Evolutionary conservation across 2,113 vertebrate species (phyloP), one percentile per base, ranked within the genome.

Genomic region (Scalopus aquaticus): DNA sequence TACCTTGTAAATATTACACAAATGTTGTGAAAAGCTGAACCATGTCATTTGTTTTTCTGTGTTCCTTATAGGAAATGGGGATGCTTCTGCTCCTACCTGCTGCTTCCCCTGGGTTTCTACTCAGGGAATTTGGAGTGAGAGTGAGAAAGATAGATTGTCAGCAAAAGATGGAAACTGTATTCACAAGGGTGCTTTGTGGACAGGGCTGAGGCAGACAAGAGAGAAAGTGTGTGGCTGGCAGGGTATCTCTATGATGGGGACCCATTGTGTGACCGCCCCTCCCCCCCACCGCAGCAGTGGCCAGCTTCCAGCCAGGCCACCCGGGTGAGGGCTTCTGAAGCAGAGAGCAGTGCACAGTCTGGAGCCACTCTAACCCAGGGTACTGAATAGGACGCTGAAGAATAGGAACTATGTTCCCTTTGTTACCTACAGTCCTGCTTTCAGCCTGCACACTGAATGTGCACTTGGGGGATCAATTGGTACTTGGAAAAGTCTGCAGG

Each of bases 31-130:
- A 83, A 86, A 93, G 9, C 72, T 30, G 19, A 64, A 58, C 32
- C 46, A 62, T 1, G 58, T 94, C 51, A 83, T 96, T 93, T 95
- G 72, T 94, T 97, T 96, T 90, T 65, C 49, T 81, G 1, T 49
- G 24, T 93, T 90, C 67, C 62, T 81, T 88, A 46, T 46, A 82
- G 88, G 83, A 94, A 93, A 51, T 81, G 37, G 58, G 65, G 69
- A 78, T 80, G 62, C 70, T 54, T 88, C 64, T 91, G 56, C n/a
- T 28, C 26, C n/a, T 1, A 49, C 5, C 28, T 1, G 2, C 51
- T 89, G n/a, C 86, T 97, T 97, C 92, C 92, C 85, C 83, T 62
- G 69, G 93, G 93, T 97, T 97, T 98, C 92, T 93, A 93, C 93
- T 95, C 93, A 72, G 78, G 91, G 94, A 86, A 46, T 91, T 94